phyloP scores from a whole-genome alignment of 2,888 invertebrate species.

The Platycnemis pennipes region DNA sequence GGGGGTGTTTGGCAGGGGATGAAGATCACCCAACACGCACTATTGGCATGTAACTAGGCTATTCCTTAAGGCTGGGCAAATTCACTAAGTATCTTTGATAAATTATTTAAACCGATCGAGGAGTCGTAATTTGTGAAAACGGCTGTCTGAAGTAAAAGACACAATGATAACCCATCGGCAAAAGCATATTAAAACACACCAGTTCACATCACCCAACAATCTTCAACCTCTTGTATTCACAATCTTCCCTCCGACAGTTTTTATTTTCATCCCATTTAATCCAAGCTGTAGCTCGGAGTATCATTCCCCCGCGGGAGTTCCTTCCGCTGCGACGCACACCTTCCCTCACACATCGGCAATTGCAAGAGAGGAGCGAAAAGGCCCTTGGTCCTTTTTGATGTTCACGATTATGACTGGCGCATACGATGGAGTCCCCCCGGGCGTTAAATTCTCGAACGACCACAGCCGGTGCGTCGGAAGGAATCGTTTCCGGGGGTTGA shows the following conservation, averaged over 20 bases:
- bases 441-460: slow-evolving; percentile 7
- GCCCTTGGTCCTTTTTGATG: not conserved
- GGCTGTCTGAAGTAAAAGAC: not conserved
- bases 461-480: slow-evolving; percentile 1
- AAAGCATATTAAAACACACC: not conserved
- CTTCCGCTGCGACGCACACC: not conserved
- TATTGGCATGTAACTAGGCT: too few relatives aligned
- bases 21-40: too few relatives aligned
- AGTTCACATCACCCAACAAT: not conserved
- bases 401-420: slow-evolving; percentile 2
- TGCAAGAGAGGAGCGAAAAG: not conserved
- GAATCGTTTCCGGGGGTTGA: not conserved
- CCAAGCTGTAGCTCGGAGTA: not conserved
- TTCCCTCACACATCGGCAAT: not conserved
- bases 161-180: not conserved
- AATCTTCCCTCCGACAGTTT: not conserved
- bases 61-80: too few relatives aligned
- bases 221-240: not conserved
- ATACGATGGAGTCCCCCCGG: not conserved
- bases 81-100: too few relatives aligned
- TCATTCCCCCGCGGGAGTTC: not conserved
- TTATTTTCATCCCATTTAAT: not conserved
- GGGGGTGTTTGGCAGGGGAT: too few relatives aligned
- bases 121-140: too few relatives aligned
- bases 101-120: too few relatives aligned